Conservation (phyloP, 2,797 vertebrate genomes). For the Oryzias sinensis region DNA sequence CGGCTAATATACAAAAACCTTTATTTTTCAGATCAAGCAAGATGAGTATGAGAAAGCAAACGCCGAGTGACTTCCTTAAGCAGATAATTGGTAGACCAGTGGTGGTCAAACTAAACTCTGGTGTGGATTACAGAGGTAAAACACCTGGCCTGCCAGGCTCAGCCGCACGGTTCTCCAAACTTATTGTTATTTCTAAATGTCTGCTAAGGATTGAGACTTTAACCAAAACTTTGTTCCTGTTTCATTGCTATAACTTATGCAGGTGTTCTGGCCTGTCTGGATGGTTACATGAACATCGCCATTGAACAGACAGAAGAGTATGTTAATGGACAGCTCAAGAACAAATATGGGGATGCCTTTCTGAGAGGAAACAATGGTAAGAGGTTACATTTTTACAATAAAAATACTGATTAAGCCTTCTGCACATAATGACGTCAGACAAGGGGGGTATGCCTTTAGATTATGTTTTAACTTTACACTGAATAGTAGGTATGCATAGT, state of each 20-base stretch:
- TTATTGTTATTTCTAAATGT: not conserved
- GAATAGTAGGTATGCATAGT: no score
- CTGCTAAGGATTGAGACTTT: not conserved
- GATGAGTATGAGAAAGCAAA: slow-evolving; percentile 98
- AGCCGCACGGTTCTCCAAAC: not conserved
- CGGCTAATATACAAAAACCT: not conserved
- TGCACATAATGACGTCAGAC: no score
- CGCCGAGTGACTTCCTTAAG: slow-evolving; percentile 97
- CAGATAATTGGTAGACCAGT: slow-evolving; percentile 98
- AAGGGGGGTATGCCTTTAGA: no score
- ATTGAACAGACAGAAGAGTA: slow-evolving; percentile 99
- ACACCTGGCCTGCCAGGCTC: no score
- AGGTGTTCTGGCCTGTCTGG: slow-evolving; percentile 97
- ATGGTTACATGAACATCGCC: slow-evolving; percentile 99
- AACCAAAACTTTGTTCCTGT: not conserved
- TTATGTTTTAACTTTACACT: no score
- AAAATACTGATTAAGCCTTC: not conserved
- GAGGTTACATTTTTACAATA: not conserved
- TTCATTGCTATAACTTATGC: slow-evolving; percentile 15
- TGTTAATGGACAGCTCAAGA: slow-evolving; percentile 97
- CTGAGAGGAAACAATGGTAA: slow-evolving; percentile 98
- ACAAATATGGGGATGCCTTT: slow-evolving; percentile 98
- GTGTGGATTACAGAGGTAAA: slow-evolving; percentile 97
- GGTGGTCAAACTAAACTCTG: slow-evolving; percentile 97
- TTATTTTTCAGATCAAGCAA: slow-evolving; percentile 40